These are phyloP conservation scores for Menidia beryllina DNA, from an alignment of 2,113 vertebrate species.

Conservation along the genomic window DNA sequence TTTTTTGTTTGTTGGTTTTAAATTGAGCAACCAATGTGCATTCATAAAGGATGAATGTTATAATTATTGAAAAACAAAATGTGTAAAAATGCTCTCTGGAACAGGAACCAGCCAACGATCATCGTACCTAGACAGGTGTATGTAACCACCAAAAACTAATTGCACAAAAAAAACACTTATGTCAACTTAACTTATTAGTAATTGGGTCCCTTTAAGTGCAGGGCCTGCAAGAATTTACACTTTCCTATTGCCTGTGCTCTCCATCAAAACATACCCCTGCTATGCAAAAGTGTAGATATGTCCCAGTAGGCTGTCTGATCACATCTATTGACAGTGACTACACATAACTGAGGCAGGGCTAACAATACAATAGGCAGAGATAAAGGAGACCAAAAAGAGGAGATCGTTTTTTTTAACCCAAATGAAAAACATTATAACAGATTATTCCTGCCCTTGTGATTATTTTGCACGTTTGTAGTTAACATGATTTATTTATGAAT, in stretches of 20 bases:
- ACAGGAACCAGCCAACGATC: background rate
- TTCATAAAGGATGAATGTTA: no score
- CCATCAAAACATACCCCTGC: background rate
- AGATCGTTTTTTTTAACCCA: no score
- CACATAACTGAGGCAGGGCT: slow-evolving; percentile 8
- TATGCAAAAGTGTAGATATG: background rate
- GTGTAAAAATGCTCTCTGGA: background rate
- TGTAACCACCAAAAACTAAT: background rate
- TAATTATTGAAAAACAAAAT: no score
- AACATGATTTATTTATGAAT: no score
- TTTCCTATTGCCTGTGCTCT: background rate
- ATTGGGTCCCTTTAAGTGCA: background rate
- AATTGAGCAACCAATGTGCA: no score
- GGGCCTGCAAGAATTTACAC: slow-evolving; percentile 5
- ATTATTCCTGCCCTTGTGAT: no score
- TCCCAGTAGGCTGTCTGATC: slow-evolving; percentile 7
- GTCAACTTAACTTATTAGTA: background rate
- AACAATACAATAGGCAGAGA: slow-evolving; percentile 34
- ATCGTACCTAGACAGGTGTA: background rate
- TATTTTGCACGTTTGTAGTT: no score
- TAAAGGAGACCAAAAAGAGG: slow-evolving; percentile 16
- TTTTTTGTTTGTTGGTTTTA: background rate
- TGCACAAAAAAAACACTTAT: background rate
- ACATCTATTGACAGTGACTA: slow-evolving; percentile 1
- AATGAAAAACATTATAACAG: background rate